Evolutionary conservation across 2,888 invertebrate genomes (phyloP).

Genomic region (Iselma pallidipennis): DNA sequence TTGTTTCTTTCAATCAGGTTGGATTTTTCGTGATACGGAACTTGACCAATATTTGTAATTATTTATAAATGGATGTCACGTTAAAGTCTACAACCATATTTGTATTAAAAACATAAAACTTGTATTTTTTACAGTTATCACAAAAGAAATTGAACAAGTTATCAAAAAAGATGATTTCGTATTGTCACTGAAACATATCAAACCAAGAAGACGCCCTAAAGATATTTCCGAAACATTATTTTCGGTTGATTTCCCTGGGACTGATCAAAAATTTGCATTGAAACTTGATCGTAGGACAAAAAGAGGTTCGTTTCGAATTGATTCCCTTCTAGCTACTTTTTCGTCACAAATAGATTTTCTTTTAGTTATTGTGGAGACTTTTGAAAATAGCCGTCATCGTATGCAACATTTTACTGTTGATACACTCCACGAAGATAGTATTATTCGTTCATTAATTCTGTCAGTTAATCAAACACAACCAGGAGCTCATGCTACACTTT

Average conservation of each 20-base stretch:
- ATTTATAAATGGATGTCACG: neutral
- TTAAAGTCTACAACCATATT: neutral
- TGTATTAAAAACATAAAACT: neutral
- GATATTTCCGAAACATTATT: conserved; percentile 60
- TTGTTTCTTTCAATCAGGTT: conserved; percentile 32
- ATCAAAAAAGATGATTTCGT: conserved; percentile 60
- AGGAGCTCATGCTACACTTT: conserved; percentile 64
- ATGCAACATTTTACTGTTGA: conserved; percentile 67
- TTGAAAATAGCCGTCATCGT: conserved; percentile 62
- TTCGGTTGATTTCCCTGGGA: conserved; percentile 60
- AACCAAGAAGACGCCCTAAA: conserved; percentile 56
- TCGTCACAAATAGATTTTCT: conserved; percentile 20
- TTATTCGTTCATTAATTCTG: conserved; percentile 63
- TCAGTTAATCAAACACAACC: conserved; percentile 61
- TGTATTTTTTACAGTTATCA: conserved; percentile 51
- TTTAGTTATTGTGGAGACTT: conserved; percentile 69
- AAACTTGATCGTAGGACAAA: conserved; percentile 61
- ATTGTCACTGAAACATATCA: conserved; percentile 60
- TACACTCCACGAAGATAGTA: conserved; percentile 59
- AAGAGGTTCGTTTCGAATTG: conserved; percentile 53
- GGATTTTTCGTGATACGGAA: neutral
- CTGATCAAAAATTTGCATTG: conserved; percentile 60
- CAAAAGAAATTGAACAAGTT: conserved; percentile 58
- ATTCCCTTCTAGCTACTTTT: neutral
- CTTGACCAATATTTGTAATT: neutral